Base-by-base conservation (phyloP, 2,888 invertebrate species). In the Cosmorhoe ocellata region DNA sequence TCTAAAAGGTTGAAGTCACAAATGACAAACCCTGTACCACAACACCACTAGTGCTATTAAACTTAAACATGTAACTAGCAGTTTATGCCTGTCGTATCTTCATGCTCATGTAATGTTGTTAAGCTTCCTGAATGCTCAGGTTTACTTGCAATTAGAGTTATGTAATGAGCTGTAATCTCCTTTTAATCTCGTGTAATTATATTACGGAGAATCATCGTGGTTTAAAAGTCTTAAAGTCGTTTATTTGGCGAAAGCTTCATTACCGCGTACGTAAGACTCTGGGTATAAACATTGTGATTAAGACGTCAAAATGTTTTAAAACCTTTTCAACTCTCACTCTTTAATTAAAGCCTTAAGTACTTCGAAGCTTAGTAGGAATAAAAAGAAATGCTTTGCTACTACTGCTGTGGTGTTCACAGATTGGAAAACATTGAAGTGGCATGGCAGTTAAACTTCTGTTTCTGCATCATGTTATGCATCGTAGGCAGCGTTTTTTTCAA, bases 271-370 rank as follows among this genome's bases (percentile, higher is more conserved):
- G 12, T 38, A 13, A 26, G 26, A 11, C 27, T n/a, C n/a, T 31
- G 27, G 12, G 11, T 26, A 27, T 27, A 26, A 37, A 37, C 37
- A 37, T 18, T 36, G 22, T 18, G 14, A 11, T 36, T 24, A 37
- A 37, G 36, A 36, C 26, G 9, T 37, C 5, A 24, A 24, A 37
- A 13, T 24, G 24, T 45, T 24, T 22, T 31, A 7, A 27, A 34
- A 26, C 13, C 9, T 41, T 24, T 11, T 8, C 12, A 18, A 18
- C 24, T 24, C 24, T 24, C 24, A 24, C 44, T 11, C 24, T 44
- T 39, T 44, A 50, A 50, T 39, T 44, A 44, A 44, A 43, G 44
- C 30, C 27, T 51, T 40, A 45, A 36, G 36, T 32, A 27, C 38
- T 43, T n/a, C 30, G 26, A 8, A 28, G 30, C 30, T 24, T 39